Conservation (phyloP, 1,140 invertebrate genomes). For the Drosophila sp. region DNA sequence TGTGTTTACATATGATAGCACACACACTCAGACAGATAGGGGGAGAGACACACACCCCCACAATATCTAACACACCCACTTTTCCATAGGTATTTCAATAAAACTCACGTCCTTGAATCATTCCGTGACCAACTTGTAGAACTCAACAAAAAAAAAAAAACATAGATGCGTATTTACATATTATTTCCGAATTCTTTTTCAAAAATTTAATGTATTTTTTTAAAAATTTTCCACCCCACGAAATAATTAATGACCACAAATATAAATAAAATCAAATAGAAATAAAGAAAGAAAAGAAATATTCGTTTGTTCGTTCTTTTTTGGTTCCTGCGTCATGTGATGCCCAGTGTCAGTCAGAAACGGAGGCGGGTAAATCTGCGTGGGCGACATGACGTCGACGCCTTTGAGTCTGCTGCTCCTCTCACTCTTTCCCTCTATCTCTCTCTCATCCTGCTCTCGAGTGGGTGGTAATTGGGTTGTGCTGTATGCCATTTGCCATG, state of each 20-base stretch:
- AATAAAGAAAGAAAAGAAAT: slow-evolving; percentile 21
- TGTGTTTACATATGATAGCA: slow-evolving; percentile 40
- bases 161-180: slow-evolving; percentile 6
- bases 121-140: slow-evolving; percentile 39
- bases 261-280: slow-evolving; percentile 43
- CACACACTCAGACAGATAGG: neutral
- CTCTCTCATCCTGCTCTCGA: slow-evolving; percentile 1
- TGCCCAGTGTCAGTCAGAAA: slow-evolving; percentile 13
- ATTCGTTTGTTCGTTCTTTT: slow-evolving; percentile 51
- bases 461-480: slow-evolving; percentile 8
- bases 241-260: slow-evolving; percentile 4
- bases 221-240: slow-evolving; percentile 60
- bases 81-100: slow-evolving; percentile 5
- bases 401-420: slow-evolving; percentile 17
- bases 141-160: slow-evolving; percentile 23
- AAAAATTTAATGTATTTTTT: slow-evolving; percentile 14
- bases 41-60: slow-evolving; percentile 33
- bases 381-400: slow-evolving; percentile 73
- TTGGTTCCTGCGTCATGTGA: slow-evolving; percentile 69
- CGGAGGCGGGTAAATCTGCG: slow-evolving; percentile 25
- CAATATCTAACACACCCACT: slow-evolving; percentile 30
- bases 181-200: slow-evolving; percentile 18
- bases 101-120: slow-evolving; percentile 34
- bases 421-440: neutral
- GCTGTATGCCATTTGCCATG: slow-evolving; percentile 7